Base-by-base conservation (phyloP, 23 tunicate species). In the Aplidium turbinatum region DNA sequence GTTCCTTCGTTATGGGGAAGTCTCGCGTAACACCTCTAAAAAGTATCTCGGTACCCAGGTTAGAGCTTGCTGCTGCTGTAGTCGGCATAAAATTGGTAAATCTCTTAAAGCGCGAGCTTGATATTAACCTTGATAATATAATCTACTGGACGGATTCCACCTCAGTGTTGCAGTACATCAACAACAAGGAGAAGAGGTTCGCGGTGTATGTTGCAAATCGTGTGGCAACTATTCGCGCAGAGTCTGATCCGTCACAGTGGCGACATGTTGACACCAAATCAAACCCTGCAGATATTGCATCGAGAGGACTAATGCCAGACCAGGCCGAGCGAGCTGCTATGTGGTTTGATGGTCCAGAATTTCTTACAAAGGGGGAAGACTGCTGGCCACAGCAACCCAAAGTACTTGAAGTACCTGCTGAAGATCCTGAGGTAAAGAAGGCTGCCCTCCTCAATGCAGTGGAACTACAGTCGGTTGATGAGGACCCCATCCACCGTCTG, bases 141-240 rank as follows among this genome's bases (percentile, higher is more conserved):
- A 4, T 33, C 28, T 73, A 19, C 35, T 76, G 81, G 81, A 23
- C 71, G 4, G 81, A 78, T 48, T 66, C 76, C 18, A 78, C 76
- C 13, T 22, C 76, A 3, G 76, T 78, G 21, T 28, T 78, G 33
- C 51, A 38, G 3, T 78, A 67, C 31, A 1, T 67, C 21, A 4
- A 20, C 9, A 78, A 67, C 50, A 67, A 47, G 2, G 7, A 34
- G 4, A 78, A 67, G 23, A 30, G 83, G 5, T 70, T 36, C 21
- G 47, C 38, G 1, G 45, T 57, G 3, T 78, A 47, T 50, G 75
- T 68, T 11, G 73, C 83, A 3, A 67, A 78, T 32, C 72, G 82
- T 36, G 16, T 77, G 2, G 57, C 73, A 9, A 19, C 31, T 3
- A 63, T 62, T 63, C 73, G 34, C 6, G 32, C 67, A 31, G 22